Conservation (phyloP, 1,140 invertebrate species). For the Sycophaga agraensis region DNA sequence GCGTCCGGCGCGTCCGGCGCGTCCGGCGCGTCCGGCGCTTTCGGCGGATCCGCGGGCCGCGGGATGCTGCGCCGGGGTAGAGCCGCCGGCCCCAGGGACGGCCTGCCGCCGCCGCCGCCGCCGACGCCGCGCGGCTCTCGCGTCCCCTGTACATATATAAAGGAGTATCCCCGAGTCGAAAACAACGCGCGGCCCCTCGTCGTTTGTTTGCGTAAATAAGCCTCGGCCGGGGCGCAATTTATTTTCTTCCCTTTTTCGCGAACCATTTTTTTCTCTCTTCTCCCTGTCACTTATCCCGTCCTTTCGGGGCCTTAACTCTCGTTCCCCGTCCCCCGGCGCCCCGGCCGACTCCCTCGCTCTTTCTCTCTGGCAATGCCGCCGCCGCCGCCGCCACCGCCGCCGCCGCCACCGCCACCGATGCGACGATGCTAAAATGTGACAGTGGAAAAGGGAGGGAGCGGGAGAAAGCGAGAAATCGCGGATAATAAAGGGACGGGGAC, state of each 20-base stretch:
- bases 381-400: no score
- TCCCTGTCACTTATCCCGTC: slow-evolving; percentile 5
- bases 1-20: no score
- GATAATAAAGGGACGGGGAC: neutral
- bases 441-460: neutral
- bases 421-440: slow-evolving; percentile 1
- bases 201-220: slow-evolving; percentile 24
- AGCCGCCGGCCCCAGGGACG: neutral
- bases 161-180: neutral
- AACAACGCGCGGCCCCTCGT: neutral
- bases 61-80: no score
- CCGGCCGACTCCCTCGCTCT: no score
- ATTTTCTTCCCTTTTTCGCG: slow-evolving; percentile 6
- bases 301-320: neutral
- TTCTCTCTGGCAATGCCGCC: neutral
- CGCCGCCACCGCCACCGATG: no score
- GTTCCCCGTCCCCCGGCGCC: neutral
- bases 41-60: no score
- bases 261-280: slow-evolving; percentile 1
- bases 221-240: slow-evolving; percentile 4
- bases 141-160: neutral
- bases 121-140: neutral
- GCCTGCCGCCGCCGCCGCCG: no score
- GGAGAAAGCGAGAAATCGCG: neutral
- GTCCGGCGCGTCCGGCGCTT: no score